phyloP scores from a whole-genome alignment of 64 coral and sea anemone genomes.

The Hydrozoanthus tunicans region DNA sequence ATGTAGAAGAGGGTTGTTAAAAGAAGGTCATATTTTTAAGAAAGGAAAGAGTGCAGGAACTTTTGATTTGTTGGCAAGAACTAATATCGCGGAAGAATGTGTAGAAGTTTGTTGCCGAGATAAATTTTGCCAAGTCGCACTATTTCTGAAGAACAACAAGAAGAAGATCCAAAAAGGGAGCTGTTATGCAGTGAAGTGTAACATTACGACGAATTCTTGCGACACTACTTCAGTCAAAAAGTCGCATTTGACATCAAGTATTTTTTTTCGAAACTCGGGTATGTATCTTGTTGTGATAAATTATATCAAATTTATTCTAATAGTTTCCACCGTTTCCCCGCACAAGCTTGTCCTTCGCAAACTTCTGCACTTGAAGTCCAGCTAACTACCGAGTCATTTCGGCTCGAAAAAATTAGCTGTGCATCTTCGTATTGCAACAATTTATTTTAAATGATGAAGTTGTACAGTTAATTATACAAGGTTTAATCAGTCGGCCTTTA shows the following conservation, averaged over 20 bases:
- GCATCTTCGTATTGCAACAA: neutral
- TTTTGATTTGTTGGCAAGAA: neutral
- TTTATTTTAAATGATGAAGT: neutral
- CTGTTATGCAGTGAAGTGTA: constrained; percentile 58
- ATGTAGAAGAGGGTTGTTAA: constrained; percentile 30
- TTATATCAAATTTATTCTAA: neutral
- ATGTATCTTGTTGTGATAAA: neutral
- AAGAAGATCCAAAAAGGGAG: neutral
- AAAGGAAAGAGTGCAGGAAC: constrained; percentile 40
- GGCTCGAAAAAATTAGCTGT: neutral
- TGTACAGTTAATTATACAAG: neutral
- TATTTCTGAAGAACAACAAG: constrained; percentile 29
- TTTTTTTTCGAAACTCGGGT: constrained; percentile 52
- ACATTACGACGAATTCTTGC: neutral
- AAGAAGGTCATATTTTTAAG: constrained; percentile 44
- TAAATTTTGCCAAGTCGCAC: constrained; percentile 19
- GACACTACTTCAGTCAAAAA: constrained; percentile 23
- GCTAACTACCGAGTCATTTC: neutral
- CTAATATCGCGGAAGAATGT: constrained; percentile 23
- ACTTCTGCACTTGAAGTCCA: neutral
- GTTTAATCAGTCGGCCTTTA: neutral
- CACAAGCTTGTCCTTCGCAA: neutral
- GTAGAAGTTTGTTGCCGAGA: constrained; percentile 41
- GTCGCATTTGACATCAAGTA: constrained; percentile 42
- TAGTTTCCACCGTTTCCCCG: neutral